Evolutionary conservation across 2,888 invertebrate species (phyloP).

Genomic region (Rhopalosiphum nymphaeae): DNA sequence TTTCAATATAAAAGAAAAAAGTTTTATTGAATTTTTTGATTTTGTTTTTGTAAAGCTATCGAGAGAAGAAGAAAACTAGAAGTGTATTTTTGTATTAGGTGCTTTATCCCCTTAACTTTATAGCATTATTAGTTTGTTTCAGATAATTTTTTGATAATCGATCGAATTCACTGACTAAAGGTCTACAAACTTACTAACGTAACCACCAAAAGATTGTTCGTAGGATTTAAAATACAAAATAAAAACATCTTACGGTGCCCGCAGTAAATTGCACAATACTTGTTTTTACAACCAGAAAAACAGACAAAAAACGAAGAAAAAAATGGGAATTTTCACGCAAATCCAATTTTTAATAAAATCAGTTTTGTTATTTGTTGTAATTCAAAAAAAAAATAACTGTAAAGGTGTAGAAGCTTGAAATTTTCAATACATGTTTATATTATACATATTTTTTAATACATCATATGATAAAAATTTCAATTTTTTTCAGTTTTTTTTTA

Average conservation of each 20-base stretch:
- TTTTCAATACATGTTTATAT: no score
- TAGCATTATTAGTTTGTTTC: neutral
- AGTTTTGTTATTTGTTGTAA: no score
- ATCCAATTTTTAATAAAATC: no score
- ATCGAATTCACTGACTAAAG: neutral
- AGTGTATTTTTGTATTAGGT: neutral
- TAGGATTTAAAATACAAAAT: neutral
- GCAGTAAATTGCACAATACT: neutral
- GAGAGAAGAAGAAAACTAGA: neutral
- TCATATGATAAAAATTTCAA: no score
- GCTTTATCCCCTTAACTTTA: neutral
- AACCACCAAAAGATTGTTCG: neutral
- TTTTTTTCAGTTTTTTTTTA: no score
- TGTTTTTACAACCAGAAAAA: no score
- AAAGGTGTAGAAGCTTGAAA: no score
- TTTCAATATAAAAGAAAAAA: neutral
- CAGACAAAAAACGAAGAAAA: no score
- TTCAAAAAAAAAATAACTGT: no score
- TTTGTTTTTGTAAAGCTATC: neutral
- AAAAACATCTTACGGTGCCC: neutral
- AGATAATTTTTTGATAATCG: neutral
- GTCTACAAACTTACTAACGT: neutral
- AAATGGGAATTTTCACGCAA: no score
- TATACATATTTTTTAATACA: no score
- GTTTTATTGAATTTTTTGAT: neutral